Conservation (phyloP, 2,888 invertebrate genomes). For the Brachycybe producta region DNA sequence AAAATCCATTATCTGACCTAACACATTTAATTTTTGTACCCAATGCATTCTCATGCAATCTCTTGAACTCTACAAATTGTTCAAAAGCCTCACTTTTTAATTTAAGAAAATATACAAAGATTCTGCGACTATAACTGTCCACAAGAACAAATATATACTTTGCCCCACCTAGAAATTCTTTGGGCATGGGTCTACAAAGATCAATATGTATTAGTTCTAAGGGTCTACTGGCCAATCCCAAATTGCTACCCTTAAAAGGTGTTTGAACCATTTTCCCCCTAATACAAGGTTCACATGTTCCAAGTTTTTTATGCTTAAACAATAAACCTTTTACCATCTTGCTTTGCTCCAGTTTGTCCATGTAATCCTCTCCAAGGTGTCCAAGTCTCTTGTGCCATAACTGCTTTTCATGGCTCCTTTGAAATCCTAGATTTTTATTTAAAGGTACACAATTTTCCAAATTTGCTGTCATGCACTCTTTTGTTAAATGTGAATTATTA, state of each 20-base stretch:
- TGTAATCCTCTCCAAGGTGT: neutral
- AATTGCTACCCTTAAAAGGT: neutral
- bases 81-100: slow-evolving; percentile 12
- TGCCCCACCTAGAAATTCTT: neutral
- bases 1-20: neutral
- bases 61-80: no score
- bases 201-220: no score
- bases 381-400: neutral
- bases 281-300: no score
- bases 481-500: no score
- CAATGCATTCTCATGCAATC: neutral
- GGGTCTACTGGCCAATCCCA: neutral
- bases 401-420: no score
- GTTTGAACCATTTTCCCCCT: neutral
- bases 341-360: neutral
- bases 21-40: slow-evolving; percentile 3
- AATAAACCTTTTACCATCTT: neutral
- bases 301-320: no score
- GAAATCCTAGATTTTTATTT: no score
- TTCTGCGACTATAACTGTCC: slow-evolving; percentile 7
- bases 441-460: no score
- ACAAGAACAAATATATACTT: slow-evolving; percentile 7
- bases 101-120: slow-evolving; percentile 6
- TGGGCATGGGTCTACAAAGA: neutral
- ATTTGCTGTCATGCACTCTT: no score